A percentile compares a stretch with the other conserved stretches of the same genome.
phyloP scores from a whole-genome alignment of 2,888 invertebrate genomes.

The Oscheius sp. region DNA sequence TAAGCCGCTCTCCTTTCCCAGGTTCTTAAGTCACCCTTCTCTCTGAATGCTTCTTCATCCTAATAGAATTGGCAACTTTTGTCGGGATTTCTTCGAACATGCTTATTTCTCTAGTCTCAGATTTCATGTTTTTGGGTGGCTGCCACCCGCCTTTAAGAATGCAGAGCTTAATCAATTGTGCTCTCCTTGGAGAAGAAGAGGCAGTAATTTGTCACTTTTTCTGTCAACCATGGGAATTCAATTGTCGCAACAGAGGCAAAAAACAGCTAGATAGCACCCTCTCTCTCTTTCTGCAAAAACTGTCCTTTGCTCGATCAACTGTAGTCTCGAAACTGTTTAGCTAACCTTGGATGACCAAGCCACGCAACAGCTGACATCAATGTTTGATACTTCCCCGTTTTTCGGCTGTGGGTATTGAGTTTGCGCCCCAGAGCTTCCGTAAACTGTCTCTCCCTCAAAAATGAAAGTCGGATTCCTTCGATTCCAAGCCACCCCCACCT shows the following conservation, averaged over 20 bases:
- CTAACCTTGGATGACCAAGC: slow-evolving; percentile 22
- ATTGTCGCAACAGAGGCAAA: slow-evolving; percentile 3
- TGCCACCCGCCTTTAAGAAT: too few species aligned
- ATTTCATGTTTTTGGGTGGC: too few species aligned
- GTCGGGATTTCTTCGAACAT: too few species aligned
- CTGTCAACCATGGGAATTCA: slow-evolving; percentile 11
- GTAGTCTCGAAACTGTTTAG: too few species aligned
- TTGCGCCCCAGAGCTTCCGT: slow-evolving; percentile 16
- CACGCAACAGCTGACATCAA: slow-evolving; percentile 32
- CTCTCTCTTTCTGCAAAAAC: too few species aligned
- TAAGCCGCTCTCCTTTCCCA: too few species aligned
- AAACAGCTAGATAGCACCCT: not conserved
- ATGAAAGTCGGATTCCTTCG: slow-evolving; percentile 2
- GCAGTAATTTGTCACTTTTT: too few species aligned
- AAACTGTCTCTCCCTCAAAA: not conserved
- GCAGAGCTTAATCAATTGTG: not conserved
- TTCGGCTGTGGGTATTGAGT: slow-evolving; percentile 11
- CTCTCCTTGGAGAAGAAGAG: not conserved
- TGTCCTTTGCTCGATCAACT: too few species aligned
- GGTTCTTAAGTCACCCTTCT: too few species aligned
- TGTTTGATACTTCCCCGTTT: slow-evolving; percentile 31
- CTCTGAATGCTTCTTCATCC: too few species aligned
- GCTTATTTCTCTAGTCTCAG: too few species aligned
- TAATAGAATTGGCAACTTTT: too few species aligned
- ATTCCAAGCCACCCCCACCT: slow-evolving; percentile 11